Percentiles rank a stretch among this genome's conserved stretches.
Evolutionary conservation across 1,140 invertebrate genomes (phyloP).

Genomic region (Spodoptera litura): DNA sequence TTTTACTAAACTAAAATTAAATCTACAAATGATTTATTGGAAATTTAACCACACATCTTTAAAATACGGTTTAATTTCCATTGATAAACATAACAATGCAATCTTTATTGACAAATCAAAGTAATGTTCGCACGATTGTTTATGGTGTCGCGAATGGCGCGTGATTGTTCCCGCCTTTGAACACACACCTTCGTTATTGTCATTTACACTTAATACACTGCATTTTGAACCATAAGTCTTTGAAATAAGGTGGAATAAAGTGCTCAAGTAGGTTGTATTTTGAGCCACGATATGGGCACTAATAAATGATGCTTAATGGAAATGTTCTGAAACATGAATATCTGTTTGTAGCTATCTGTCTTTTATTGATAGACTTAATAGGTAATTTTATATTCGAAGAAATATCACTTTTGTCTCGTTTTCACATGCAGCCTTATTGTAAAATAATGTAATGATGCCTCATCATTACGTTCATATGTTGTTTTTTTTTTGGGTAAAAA

Average conservation of each 20-base stretch:
- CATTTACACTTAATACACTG: not conserved
- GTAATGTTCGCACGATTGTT: constrained; percentile 53
- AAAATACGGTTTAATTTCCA: not conserved
- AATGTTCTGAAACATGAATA: not conserved
- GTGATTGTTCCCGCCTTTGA: constrained; percentile 53
- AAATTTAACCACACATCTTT: not conserved
- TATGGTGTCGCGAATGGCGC: constrained; percentile 45
- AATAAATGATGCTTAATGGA: constrained; percentile 14
- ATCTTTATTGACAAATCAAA: constrained; percentile 52
- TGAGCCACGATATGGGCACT: constrained; percentile 7
- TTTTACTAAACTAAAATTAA: not conserved
- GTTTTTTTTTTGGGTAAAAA: too few relatives aligned
- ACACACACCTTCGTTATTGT: constrained; percentile 61
- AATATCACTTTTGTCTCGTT: too few relatives aligned
- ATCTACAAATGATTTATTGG: not conserved
- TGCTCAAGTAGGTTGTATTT: constrained; percentile 1
- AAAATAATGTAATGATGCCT: too few relatives aligned
- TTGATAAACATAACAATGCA: constrained; percentile 22
- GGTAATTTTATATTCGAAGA: too few relatives aligned
- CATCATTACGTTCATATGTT: too few relatives aligned
- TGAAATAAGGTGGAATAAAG: not conserved
- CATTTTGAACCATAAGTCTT: not conserved
- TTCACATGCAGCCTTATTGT: too few relatives aligned
- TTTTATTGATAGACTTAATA: too few relatives aligned
- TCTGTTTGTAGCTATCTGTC: too few relatives aligned